Conservation (phyloP, 2,797 vertebrate species). For the Uromys caudimaculatus region DNA sequence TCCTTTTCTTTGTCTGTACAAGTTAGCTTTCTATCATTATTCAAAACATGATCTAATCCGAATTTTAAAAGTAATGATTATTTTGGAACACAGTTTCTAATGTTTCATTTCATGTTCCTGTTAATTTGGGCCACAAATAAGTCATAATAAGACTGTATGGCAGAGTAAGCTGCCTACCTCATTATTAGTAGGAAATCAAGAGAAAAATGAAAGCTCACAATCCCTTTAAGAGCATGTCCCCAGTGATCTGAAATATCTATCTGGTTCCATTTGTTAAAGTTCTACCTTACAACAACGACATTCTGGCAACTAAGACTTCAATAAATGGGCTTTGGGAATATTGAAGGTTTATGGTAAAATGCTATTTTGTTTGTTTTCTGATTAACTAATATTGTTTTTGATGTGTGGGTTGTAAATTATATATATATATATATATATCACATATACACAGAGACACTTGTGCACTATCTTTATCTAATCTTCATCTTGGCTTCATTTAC, state of each 20-base stretch:
- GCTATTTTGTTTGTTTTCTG: neutral
- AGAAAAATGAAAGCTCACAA: neutral
- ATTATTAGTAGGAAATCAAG: neutral
- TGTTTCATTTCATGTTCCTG: neutral
- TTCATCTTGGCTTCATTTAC: neutral
- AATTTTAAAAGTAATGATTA: neutral
- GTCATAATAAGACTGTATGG: fast-evolving
- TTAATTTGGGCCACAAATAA: neutral
- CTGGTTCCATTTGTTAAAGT: neutral
- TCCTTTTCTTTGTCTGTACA: neutral
- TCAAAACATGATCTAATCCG: neutral
- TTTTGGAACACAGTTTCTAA: neutral
- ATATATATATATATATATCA: neutral
- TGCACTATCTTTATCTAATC: neutral
- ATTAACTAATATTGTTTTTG: neutral
- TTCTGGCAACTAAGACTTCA: neutral
- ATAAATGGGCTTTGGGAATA: neutral
- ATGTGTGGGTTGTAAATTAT: too few relatives aligned
- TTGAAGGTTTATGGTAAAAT: neutral
- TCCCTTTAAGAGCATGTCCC: neutral
- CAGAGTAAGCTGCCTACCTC: neutral
- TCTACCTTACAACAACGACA: neutral
- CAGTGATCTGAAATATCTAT: neutral
- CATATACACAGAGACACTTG: too few relatives aligned
- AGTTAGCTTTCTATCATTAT: neutral